Conservation (phyloP, 2,888 invertebrate species). For the Netelia virgata region DNA sequence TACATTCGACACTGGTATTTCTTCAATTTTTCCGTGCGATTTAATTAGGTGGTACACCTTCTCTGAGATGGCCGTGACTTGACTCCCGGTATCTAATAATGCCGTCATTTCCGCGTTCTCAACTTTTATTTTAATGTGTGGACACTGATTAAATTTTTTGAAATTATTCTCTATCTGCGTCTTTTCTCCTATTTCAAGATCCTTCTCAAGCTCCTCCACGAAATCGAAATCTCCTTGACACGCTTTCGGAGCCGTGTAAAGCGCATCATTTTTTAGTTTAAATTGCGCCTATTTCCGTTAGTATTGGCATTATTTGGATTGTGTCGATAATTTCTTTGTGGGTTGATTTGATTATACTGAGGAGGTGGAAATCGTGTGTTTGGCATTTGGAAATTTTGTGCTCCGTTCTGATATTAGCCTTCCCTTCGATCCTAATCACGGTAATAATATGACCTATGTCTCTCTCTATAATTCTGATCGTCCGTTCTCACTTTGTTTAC, state of each 20-base stretch:
- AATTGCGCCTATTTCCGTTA: neutral
- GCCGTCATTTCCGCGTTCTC: neutral
- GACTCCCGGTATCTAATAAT: conserved; percentile 16
- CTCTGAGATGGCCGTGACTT: conserved; percentile 13
- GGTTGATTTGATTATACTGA: neutral
- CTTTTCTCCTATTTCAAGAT: neutral
- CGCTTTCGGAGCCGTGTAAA: neutral
- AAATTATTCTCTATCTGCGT: neutral
- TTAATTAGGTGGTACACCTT: neutral
- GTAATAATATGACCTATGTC: neutral
- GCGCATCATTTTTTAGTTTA: neutral
- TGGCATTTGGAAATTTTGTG: no score
- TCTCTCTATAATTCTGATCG: neutral
- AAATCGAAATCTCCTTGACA: neutral
- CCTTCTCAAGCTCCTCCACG: neutral
- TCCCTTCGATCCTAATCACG: neutral
- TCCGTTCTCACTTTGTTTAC: no score
- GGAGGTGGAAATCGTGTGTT: neutral
- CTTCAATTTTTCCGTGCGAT: neutral
- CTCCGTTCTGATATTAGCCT: no score
- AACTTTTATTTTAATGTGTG: neutral
- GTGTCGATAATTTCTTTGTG: neutral
- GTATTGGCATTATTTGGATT: neutral
- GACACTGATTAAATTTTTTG: neutral
- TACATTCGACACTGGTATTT: conserved; percentile 8